phyloP scores from a whole-genome alignment of 2,797 vertebrate species.

The Hoplostethus mediterraneus region DNA sequence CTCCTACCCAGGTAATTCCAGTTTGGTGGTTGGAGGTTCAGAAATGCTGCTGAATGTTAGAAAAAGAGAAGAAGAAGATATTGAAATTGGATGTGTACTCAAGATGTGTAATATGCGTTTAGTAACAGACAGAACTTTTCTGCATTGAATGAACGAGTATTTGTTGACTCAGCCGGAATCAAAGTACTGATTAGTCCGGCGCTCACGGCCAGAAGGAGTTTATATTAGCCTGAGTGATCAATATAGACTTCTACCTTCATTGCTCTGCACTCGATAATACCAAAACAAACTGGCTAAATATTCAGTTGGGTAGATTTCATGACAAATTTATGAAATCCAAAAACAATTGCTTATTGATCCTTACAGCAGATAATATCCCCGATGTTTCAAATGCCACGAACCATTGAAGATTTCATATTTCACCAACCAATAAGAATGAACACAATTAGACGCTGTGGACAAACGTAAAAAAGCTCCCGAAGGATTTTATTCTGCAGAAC shows the following conservation, averaged over 20 bases:
- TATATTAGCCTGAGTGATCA: conserved; percentile 46
- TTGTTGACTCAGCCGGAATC: conserved; percentile 19
- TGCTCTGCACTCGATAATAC: conserved; percentile 46
- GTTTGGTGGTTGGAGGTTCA: background rate
- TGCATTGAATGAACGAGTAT: background rate
- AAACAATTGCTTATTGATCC: conserved; percentile 52
- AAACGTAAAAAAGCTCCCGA: background rate
- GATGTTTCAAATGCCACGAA: conserved; percentile 12
- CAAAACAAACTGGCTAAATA: conserved; percentile 53
- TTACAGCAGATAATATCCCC: conserved; percentile 14
- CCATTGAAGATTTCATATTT: conserved; percentile 11
- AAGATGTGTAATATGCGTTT: background rate
- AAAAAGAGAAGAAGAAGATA: too few species aligned
- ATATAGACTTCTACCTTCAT: conserved; percentile 56
- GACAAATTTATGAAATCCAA: conserved; percentile 41
- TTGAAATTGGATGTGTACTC: background rate
- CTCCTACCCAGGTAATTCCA: too few species aligned
- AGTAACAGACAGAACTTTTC: background rate
- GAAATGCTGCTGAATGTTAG: background rate
- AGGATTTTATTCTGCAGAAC: background rate
- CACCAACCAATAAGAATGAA: conserved; percentile 25
- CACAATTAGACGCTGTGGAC: conserved; percentile 5
- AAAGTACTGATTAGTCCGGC: conserved; percentile 26
- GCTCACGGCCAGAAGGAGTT: conserved; percentile 20
- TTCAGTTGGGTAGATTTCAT: conserved; percentile 44